Evolutionary conservation across 2,888 invertebrate species (phyloP).

Genomic region (Synanthedon vespiformis): DNA sequence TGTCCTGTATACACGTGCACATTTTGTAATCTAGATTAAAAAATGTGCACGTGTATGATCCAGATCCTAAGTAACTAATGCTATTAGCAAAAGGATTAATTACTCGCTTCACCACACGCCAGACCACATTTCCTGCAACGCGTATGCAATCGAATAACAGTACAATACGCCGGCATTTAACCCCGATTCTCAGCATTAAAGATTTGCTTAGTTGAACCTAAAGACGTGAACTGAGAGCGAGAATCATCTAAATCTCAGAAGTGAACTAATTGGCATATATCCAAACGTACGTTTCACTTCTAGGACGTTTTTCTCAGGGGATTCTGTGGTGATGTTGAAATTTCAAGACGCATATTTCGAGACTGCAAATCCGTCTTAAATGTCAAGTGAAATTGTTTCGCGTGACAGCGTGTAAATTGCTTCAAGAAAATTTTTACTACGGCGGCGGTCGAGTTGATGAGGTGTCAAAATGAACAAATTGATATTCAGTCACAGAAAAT

Average conservation of each 20-base stretch:
- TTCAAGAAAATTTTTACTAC: conserved; percentile 22
- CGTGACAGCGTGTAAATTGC: conserved; percentile 49
- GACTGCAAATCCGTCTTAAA: conserved; percentile 47
- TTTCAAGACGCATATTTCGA: conserved; percentile 16
- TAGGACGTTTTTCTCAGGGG: conserved; percentile 27
- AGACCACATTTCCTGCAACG: conserved; percentile 47
- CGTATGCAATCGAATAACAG: conserved; percentile 13
- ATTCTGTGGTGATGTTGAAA: conserved; percentile 27
- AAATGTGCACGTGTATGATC: conserved; percentile 19
- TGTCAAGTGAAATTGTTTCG: conserved; percentile 47
- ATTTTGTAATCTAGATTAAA: no score
- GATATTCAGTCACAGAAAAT: conserved; percentile 10
- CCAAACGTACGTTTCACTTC: conserved; percentile 35
- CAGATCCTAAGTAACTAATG: conserved; percentile 21
- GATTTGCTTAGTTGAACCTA: conserved; percentile 48
- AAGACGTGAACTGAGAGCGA: conserved; percentile 53
- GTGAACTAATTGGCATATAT: conserved; percentile 52
- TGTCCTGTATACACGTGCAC: no score
- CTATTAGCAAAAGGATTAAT: conserved; percentile 49
- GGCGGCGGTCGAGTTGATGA: conserved; percentile 2
- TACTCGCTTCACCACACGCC: conserved; percentile 47
- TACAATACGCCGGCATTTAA: conserved; percentile 35
- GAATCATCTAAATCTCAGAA: conserved; percentile 42
- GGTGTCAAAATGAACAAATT: conserved; percentile 25
- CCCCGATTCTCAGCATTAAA: conserved; percentile 56